Conservation (phyloP, 2,113 vertebrate species). For the Mola mola region DNA sequence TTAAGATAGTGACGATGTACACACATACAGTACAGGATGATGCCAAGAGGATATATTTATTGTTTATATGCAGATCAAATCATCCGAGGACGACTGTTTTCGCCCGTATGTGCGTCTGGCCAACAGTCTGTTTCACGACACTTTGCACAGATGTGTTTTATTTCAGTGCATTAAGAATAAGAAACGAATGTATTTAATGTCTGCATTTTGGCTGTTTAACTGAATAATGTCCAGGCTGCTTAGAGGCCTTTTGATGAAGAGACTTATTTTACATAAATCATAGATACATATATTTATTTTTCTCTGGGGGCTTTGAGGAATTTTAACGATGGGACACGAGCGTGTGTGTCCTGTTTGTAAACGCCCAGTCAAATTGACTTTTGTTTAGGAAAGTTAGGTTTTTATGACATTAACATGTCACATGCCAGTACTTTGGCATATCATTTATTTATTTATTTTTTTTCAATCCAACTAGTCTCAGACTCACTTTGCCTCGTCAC, state of each 20-base stretch:
- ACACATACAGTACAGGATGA: slow-evolving; percentile 42
- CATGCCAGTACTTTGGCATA: slow-evolving; percentile 65
- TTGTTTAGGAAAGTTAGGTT: slow-evolving; percentile 64
- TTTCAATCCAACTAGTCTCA: slow-evolving; percentile 58
- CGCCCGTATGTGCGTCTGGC: slow-evolving; percentile 47
- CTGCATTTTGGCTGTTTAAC: slow-evolving; percentile 57
- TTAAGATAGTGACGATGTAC: slow-evolving; percentile 24
- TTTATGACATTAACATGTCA: slow-evolving; percentile 67
- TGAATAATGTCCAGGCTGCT: slow-evolving; percentile 40
- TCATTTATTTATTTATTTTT: slow-evolving; percentile 63
- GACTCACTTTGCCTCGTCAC: slow-evolving; percentile 25
- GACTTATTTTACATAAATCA: slow-evolving; percentile 75
- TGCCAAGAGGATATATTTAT: slow-evolving; percentile 58
- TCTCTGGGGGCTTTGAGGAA: slow-evolving; percentile 61
- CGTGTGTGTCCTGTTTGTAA: slow-evolving; percentile 44
- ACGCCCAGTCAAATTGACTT: slow-evolving; percentile 41
- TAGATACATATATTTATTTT: slow-evolving; percentile 78
- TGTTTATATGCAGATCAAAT: slow-evolving; percentile 56
- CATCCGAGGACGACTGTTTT: slow-evolving; percentile 56
- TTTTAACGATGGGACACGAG: slow-evolving; percentile 49
- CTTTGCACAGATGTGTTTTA: slow-evolving; percentile 54
- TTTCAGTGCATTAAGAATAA: slow-evolving; percentile 59
- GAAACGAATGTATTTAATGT: slow-evolving; percentile 67
- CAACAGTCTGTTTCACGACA: slow-evolving; percentile 47
- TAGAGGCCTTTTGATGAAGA: slow-evolving; percentile 55